Evolutionary conservation across 2,113 vertebrate genomes (phyloP), one percentile per base, ranked within the genome.

Genomic region (Amphiprion percula): DNA sequence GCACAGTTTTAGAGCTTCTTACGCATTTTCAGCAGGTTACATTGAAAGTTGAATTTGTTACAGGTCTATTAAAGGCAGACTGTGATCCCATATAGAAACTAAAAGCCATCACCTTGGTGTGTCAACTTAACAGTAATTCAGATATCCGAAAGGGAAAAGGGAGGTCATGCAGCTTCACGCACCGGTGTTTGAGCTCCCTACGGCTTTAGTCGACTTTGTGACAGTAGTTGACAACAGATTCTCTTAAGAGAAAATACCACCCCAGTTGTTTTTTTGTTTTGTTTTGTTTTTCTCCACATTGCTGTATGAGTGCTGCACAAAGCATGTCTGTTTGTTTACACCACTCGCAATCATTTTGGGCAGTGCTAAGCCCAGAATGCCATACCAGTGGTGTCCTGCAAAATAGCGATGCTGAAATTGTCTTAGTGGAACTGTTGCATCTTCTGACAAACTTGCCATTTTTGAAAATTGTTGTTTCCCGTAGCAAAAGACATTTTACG

Each of bases 1-100:
- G 64, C 47, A 66, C 62, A 71, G 55, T 33, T 67, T 60, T 46
- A 17, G 37, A 23, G 26, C 86, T 76, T 73, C 58, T 10, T 55
- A 46, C 33, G 61, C 10, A 26, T 73, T 79, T 26, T 59, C n/a
- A 69, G 2, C 24, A 26, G 41, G 21, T 49, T 59, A 41, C 58
- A 69, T 70, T 72, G 47, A 81, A 66, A 77, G 65, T 47, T 70
- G 14, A 58, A 63, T 69, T 49, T 61, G 23, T 69, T 80, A 19
- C 16, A 54, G 30, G 58, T 65, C 75, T 46, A 80, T 87, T 79
- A 63, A n/a, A 60, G 8, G 15, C 17, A 67, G 28, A 39, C 62
- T 8, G 33, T 49, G 26, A 79, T 65, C 37, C 56, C 17, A 33
- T 46, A 49, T 47, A n/a, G 16, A 26, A n/a, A 50, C 30, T n/a